Percentiles rank a stretch among this genome's conserved stretches.
phyloP scores from a whole-genome alignment of 2,888 invertebrate genomes.

The Epiblema foenella region DNA sequence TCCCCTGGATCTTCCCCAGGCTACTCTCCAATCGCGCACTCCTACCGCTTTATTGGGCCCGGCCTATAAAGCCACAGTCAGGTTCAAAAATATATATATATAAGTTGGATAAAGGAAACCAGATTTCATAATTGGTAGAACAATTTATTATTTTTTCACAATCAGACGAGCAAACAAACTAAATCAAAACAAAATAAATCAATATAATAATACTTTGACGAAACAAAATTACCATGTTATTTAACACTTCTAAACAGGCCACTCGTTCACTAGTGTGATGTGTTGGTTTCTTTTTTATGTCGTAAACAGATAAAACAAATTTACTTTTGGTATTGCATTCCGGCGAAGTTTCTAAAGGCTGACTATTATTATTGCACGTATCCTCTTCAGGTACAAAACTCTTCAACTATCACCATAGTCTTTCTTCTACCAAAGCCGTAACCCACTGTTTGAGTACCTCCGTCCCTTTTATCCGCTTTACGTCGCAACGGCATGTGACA shows the following conservation, averaged over 20 bases:
- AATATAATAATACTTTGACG: not conserved
- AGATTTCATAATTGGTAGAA: not conserved
- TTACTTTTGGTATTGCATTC: too few relatives aligned
- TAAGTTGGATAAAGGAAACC: not conserved
- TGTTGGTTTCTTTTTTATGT: not conserved
- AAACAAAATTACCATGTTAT: not conserved
- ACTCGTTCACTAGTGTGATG: not conserved
- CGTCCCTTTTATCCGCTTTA: conserved; percentile 48
- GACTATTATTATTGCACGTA: conserved; percentile 2
- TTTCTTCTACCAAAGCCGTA: not conserved
- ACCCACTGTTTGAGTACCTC: not conserved
- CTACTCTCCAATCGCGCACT: too few relatives aligned
- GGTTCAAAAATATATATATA: too few relatives aligned
- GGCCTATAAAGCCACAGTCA: too few relatives aligned
- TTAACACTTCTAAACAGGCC: not conserved
- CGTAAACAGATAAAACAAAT: not conserved
- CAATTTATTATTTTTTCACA: conserved; percentile 3
- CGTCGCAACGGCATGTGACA: conserved; percentile 75
- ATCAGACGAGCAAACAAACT: not conserved
- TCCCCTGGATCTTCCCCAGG: too few relatives aligned
- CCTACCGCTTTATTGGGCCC: too few relatives aligned
- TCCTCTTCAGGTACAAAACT: conserved; percentile 16
- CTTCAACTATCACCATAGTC: conserved; percentile 2
- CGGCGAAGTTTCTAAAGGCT: not conserved
- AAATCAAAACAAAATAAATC: conserved; percentile 1